Conservation (phyloP, 2,797 vertebrate genomes). For the Steatocranus sp. region DNA sequence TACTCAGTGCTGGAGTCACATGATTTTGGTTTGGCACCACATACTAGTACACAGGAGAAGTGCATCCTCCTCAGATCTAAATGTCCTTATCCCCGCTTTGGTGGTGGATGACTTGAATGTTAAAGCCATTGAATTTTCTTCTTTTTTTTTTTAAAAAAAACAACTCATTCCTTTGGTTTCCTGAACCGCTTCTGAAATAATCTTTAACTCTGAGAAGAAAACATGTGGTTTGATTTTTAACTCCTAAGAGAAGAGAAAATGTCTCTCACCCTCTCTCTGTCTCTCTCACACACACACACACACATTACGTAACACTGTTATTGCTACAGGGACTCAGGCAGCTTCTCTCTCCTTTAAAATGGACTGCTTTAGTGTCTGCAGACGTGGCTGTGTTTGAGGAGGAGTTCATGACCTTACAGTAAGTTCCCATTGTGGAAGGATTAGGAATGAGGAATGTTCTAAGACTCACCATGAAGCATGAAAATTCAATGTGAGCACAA, state of each 20-base stretch:
- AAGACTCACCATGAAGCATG: background rate
- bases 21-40: background rate
- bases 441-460: background rate
- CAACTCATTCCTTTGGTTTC: background rate
- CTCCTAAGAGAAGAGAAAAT: background rate
- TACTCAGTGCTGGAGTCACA: rapidly evolving
- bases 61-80: background rate
- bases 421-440: background rate
- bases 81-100: background rate
- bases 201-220: background rate
- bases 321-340: background rate
- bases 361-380: background rate
- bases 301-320: constrained; percentile 27
- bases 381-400: background rate
- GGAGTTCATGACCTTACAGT: background rate
- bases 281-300: background rate
- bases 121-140: background rate
- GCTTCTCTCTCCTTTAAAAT: constrained; percentile 29
- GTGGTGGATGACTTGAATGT: background rate
- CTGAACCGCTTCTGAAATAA: background rate
- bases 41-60: background rate
- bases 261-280: background rate
- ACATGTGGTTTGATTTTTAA: constrained; percentile 7
- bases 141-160: background rate
- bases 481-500: background rate